A percentile compares a stretch with the other conserved stretches of the same genome.
phyloP scores from a whole-genome alignment of 2,113 vertebrate genomes.

The Zapornia atra region DNA sequence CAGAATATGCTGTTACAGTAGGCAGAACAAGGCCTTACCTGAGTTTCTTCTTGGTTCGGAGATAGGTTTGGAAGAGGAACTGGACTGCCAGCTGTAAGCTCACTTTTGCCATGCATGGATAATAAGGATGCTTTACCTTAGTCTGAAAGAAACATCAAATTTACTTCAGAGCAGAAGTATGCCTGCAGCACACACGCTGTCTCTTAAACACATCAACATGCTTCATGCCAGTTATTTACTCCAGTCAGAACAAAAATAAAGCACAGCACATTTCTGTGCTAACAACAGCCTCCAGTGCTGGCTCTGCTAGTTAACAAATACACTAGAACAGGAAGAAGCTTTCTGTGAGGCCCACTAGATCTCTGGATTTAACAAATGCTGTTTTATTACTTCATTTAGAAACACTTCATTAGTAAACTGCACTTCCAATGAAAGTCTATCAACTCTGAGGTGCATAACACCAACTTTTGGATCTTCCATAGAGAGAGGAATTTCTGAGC shows the following conservation, averaged over 20 bases:
- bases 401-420: not conserved
- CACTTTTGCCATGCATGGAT: constrained; percentile 95
- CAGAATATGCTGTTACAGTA: not conserved
- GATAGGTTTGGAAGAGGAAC: constrained; percentile 96
- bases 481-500: not conserved
- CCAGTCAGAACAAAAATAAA: not conserved
- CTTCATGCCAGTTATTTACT: not conserved
- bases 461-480: not conserved
- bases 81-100: constrained; percentile 94
- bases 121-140: constrained; percentile 93
- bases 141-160: constrained; percentile 77
- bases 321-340: not conserved
- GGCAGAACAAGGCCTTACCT: constrained; percentile 74
- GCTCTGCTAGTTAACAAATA: not conserved
- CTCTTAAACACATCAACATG: not conserved
- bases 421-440: not conserved
- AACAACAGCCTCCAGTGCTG: not conserved
- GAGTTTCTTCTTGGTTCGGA: constrained; percentile 98
- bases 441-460: not conserved
- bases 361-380: not conserved
- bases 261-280: not conserved
- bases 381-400: not conserved
- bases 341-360: not conserved
- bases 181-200: not conserved
- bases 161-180: not conserved